Base-by-base conservation (phyloP, 2,888 invertebrate genomes). In the Callyntrura sp. region DNA sequence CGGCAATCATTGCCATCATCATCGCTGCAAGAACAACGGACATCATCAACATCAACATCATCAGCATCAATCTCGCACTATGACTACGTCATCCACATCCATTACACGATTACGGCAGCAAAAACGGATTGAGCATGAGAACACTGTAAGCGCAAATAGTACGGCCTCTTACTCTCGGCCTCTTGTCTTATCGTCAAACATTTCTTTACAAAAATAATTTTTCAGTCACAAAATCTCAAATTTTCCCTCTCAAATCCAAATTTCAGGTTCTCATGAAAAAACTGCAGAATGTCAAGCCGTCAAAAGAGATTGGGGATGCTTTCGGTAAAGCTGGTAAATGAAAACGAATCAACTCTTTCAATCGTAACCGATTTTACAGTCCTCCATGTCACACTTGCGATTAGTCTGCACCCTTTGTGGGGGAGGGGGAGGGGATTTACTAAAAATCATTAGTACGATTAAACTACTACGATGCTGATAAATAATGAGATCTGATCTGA, bases 41-140 rank as follows among this genome's bases (percentile, higher is more conserved):
- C 82, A 85, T 82, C 81, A 82, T 20, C 90, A 91, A n/a, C n/a
- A n/a, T n/a, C n/a, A n/a, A n/a, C n/a, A n/a, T n/a, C n/a, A n/a
- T n/a, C n/a, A 92, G 17, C 93, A 92, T 20, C 90, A 25, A 14
- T 57, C 91, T 0, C 93, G 93, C 88, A 70, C 85, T 9, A 8
- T 65, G 2, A 55, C n/a, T n/a, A n/a, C 93, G 2, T 94, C 94
- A 68, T 94, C 94, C 45, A 95, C 95, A 48, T 95, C 95, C 14
- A 94, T 95, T 62, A 95, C 95, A 92, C 94, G 95, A 68, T 94
- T 94, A 85, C 94, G 94, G 90, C 94, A 95, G 25, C 95, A 95
- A 90, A 94, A 94, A 85, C 94, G 94, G 92, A 95, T 96, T 91
- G 95, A 95, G 91, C 94, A 94, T 90, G 95, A 95, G 90, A 96